Evolutionary conservation across 2,113 vertebrate species (phyloP), one percentile per base, ranked within the genome.

Genomic region (Poecilia latipinna): DNA sequence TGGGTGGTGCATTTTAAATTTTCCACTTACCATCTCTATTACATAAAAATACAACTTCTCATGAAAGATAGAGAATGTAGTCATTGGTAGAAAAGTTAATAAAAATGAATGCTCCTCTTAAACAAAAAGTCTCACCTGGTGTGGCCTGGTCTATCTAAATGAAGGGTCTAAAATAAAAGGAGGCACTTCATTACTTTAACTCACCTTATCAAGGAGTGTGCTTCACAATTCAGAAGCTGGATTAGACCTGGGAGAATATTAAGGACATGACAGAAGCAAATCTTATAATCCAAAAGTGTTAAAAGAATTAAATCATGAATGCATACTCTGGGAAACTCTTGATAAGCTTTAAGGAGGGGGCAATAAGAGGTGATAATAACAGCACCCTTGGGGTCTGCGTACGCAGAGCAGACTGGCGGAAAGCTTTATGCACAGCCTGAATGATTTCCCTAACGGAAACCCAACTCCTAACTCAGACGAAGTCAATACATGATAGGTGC

Each of bases 381-480:
- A 72, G 54, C 61, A 48, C 72, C 65, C 79, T 35, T 75, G 83
- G 68, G 77, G 72, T 75, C 44, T 78, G 29, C 65, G 67, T 68
- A 64, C 65, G 51, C 8, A 62, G 54, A 37, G 32, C 63, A 70
- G 65, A 68, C 82, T 67, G 42, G 72, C 71, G 82, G 78, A 83
- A 60, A 73, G 66, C 65, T 77, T 82, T 44, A 79, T 73, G 83
- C 83, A 79, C 78, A 83, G 77, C 76, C 72, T 84, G 85, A 84
- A 68, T 84, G 83, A 87, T 87, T 87, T 89, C 83, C 77, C 79
- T 81, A 79, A 86, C 87, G 83, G 77, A 86, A 84, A 70, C 48
- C 51, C 62, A 64, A 76, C 67, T 82, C 54, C 17, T 75, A 73
- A 77, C 70, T 82, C 77, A 85, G 64, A 78, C 71, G 29, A 76